A percentile compares a stretch with the other conserved stretches of the same genome.
Evolutionary conservation across 2,797 vertebrate species (phyloP).

Genomic region (Champsocephalus gunnari): DNA sequence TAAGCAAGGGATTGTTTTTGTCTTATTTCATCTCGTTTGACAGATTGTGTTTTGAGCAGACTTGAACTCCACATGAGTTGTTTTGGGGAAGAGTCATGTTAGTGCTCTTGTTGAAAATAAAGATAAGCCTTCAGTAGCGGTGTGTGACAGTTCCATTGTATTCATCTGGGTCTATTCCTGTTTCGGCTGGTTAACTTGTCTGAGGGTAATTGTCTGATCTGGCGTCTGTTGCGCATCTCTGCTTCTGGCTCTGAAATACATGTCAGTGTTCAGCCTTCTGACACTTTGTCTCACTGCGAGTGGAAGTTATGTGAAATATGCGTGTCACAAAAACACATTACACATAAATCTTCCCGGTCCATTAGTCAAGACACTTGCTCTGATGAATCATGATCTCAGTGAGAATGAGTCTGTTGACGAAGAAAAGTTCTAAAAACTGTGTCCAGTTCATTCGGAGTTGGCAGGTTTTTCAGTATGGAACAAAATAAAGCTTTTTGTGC

Average conservation of each 20-base stretch:
- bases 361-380: constrained; percentile 72
- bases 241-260: constrained; percentile 68
- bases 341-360: constrained; percentile 70
- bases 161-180: constrained; percentile 47
- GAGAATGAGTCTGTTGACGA: constrained; percentile 65
- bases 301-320: constrained; percentile 69
- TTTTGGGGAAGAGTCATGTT: constrained; percentile 33
- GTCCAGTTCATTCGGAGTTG: constrained; percentile 59
- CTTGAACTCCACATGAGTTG: constrained; percentile 39
- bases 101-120: constrained; percentile 46
- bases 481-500: constrained; percentile 52
- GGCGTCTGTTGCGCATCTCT: constrained; percentile 71
- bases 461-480: constrained; percentile 53
- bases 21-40: constrained; percentile 40
- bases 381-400: constrained; percentile 76
- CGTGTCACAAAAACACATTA: constrained; percentile 71
- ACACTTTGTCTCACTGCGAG: constrained; percentile 58
- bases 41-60: constrained; percentile 38
- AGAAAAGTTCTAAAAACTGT: constrained; percentile 48
- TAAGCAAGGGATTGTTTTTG: constrained; percentile 2
- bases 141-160: constrained; percentile 67
- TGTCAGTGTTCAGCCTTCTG: constrained; percentile 62
- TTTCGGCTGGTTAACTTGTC: constrained; percentile 76
- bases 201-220: constrained; percentile 79
- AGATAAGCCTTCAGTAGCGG: constrained; percentile 49